Conservation (phyloP, 1,140 invertebrate genomes). For the Drosophila funebris region DNA sequence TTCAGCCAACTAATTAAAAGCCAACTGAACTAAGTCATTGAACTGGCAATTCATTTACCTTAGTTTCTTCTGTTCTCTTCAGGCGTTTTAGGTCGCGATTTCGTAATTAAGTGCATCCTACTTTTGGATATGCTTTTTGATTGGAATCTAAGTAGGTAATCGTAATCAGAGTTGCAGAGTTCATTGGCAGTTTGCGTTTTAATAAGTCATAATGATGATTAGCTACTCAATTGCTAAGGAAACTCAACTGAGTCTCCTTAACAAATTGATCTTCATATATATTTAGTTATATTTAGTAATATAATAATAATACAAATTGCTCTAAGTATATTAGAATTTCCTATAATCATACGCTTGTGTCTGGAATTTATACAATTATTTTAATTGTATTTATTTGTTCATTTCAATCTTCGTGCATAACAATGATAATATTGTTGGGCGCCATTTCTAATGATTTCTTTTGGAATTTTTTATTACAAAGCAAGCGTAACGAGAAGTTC, state of each 20-base stretch:
- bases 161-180: not conserved
- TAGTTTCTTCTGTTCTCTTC: not conserved
- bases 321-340: too few relatives aligned
- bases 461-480: not conserved
- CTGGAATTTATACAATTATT: too few relatives aligned
- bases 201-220: not conserved
- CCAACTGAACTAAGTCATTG: not conserved
- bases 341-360: too few relatives aligned
- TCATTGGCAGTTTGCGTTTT: not conserved
- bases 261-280: too few relatives aligned
- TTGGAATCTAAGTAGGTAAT: not conserved
- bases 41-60: not conserved
- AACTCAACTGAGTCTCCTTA: too few relatives aligned
- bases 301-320: too few relatives aligned
- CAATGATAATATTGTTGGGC: not conserved
- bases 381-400: not conserved
- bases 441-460: not conserved
- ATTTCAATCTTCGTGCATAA: not conserved
- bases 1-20: conserved; percentile 58
- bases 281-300: too few relatives aligned
- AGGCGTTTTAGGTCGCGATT: not conserved
- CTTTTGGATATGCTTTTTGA: not conserved
- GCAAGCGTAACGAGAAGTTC: not conserved
- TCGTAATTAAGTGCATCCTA: not conserved
- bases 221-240: too few relatives aligned